These are phyloP conservation scores for Zaprionus ornatus DNA, from an alignment of 1,140 invertebrate species.

Conservation along the genomic window DNA sequence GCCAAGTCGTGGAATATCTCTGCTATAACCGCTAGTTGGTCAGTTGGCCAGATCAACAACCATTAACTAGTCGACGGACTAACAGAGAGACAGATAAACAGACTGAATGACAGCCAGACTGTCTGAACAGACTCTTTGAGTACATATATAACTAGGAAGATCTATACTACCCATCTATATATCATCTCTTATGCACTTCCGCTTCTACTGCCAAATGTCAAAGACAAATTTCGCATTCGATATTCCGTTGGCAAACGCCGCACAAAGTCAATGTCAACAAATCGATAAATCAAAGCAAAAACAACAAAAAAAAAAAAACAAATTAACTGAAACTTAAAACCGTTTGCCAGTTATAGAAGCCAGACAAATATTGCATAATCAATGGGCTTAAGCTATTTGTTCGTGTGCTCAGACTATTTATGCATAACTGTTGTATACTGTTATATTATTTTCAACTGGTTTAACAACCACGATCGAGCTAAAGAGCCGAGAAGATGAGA, in stretches of 20 bases:
- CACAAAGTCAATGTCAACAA: slow-evolving; percentile 50
- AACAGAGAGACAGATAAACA: background rate
- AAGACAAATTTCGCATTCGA: slow-evolving; percentile 33
- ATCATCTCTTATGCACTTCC: slow-evolving; percentile 23
- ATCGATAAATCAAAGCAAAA: slow-evolving; percentile 32
- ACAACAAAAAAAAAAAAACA: slow-evolving; percentile 11
- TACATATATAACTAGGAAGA: background rate
- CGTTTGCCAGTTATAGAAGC: slow-evolving; percentile 24
- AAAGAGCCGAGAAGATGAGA: background rate
- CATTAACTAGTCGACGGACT: slow-evolving; percentile 1
- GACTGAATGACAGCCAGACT: background rate
- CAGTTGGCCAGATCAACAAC: slow-evolving; percentile 3
- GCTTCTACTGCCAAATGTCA: slow-evolving; percentile 22
- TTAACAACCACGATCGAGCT: background rate
- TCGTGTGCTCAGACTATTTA: slow-evolving; percentile 24
- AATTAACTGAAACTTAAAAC: slow-evolving; percentile 22
- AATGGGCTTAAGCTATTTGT: slow-evolving; percentile 15
- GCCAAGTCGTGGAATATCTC: background rate
- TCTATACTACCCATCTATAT: background rate
- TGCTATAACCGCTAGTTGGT: slow-evolving; percentile 24
- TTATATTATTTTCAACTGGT: slow-evolving; percentile 19
- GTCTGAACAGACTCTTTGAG: background rate
- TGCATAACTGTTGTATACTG: slow-evolving; percentile 56
- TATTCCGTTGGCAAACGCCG: slow-evolving; percentile 17
- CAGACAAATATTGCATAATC: slow-evolving; percentile 53